Evolutionary conservation across 2,888 invertebrate genomes (phyloP), one percentile per base, ranked within the genome.

Genomic region (Monoplex corrugatus): DNA sequence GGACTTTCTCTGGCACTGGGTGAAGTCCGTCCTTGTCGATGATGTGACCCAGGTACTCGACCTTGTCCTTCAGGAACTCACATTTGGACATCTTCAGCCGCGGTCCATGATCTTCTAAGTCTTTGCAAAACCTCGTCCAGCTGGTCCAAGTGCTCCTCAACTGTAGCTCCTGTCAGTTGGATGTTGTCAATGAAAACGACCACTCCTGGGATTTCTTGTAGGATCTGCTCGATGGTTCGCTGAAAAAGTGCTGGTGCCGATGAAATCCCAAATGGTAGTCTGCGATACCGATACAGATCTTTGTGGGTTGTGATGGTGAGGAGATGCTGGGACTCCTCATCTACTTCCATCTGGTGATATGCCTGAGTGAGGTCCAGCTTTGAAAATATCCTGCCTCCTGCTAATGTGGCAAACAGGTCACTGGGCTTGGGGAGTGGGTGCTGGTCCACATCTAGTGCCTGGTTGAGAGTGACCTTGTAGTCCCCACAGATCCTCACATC

Each of bases 401-500:
- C 87, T 13, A 93, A 86, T 35, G 80, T 89, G 0, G 92, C 90
- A 82, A 93, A 93, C 95, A 93, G 91, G 91, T 90, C 93, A 83
- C 92, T 91, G 89, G 90, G 90, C 89, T 89, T 91, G 89, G 91
- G 92, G 63, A 94, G 90, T 89, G 91, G 92, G 87, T 93, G 92
- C 87, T 94, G 92, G 32, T 94, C 94, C 35, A 94, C 90, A 63
- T 93, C 89, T 50, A 95, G 45, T n/a, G 92, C 90, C 13, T 90
- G 92, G 86, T 94, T 93, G 2, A 94, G 85, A 0, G 93, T 92
- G 0, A 92, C 92, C 28, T 93, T 92, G 75, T 91, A 93, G 89
- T 94, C 92, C 3, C 93, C 92, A 89, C 92, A 93, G n/a, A 92
- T 89, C 43, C 94, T 80, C 19, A 93, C 89, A 32, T 75, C 72